These are phyloP conservation scores for Lampropteryx suffumata DNA, from an alignment of 2,888 invertebrate genomes.

Conservation along the genomic window DNA sequence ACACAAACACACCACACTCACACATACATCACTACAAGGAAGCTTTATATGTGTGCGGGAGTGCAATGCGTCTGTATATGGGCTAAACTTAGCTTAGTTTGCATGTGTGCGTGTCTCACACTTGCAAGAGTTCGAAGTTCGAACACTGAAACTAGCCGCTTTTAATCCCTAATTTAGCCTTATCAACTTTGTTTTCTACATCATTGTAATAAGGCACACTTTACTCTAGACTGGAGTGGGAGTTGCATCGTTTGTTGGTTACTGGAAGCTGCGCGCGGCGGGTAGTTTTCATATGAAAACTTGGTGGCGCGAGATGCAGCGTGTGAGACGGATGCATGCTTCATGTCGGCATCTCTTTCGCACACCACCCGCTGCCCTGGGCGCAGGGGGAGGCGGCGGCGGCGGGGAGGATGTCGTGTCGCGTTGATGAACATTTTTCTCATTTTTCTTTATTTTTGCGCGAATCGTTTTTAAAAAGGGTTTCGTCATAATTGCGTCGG, in stretches of 20 bases:
- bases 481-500: slow-evolving; percentile 81
- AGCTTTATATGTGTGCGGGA: slow-evolving; percentile 59
- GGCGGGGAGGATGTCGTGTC: slow-evolving; percentile 70
- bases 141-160: slow-evolving; percentile 11
- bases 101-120: slow-evolving; percentile 63
- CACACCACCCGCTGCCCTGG: slow-evolving; percentile 72
- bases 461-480: slow-evolving; percentile 82
- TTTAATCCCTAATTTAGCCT: slow-evolving; percentile 21
- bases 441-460: slow-evolving; percentile 80
- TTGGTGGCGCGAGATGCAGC: slow-evolving; percentile 77
- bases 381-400: slow-evolving; percentile 47
- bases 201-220: slow-evolving; percentile 15
- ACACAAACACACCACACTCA: slow-evolving; percentile 48
- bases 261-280: slow-evolving; percentile 66
- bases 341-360: slow-evolving; percentile 50
- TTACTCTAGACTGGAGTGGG: slow-evolving; percentile 11
- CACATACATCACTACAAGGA: slow-evolving; percentile 53
- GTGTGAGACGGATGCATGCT: slow-evolving; percentile 53
- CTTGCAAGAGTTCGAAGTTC: slow-evolving; percentile 69
- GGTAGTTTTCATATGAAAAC: slow-evolving; percentile 80
- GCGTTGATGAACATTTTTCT: slow-evolving; percentile 83
- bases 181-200: slow-evolving; percentile 25
- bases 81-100: slow-evolving; percentile 74
- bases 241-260: slow-evolving; percentile 43
- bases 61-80: slow-evolving; percentile 62